Evolutionary conservation across 2,888 invertebrate genomes (phyloP).

Genomic region (Acanthacorydalis orientalis): DNA sequence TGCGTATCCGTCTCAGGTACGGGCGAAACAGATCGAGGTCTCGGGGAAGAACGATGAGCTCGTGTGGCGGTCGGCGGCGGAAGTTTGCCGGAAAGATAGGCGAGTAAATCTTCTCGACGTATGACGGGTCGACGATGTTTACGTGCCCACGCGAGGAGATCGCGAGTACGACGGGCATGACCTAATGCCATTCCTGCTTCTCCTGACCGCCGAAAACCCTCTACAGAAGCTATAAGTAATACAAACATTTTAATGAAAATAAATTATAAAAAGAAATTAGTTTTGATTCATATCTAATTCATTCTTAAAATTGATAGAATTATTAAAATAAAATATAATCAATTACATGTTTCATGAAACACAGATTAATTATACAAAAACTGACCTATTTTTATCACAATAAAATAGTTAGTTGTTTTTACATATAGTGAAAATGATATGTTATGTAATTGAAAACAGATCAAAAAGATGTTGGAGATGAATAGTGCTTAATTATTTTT

Average conservation of each 20-base stretch:
- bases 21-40: constrained; percentile 3
- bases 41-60: constrained; percentile 1
- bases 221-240: constrained; percentile 16
- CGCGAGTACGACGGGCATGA: constrained; percentile 54
- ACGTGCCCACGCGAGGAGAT: constrained; percentile 59
- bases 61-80: constrained; percentile 17
- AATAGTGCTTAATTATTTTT: too few species aligned
- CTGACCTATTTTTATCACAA: too few species aligned
- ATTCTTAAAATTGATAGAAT: too few species aligned
- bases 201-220: constrained; percentile 46
- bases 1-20: background rate
- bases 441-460: too few species aligned
- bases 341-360: too few species aligned
- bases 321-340: too few species aligned
- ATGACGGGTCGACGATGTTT: constrained; percentile 53
- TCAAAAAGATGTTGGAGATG: too few species aligned
- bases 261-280: too few species aligned
- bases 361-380: too few species aligned
- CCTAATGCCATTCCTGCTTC: constrained; percentile 57
- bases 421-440: too few species aligned
- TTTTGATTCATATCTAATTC: too few species aligned
- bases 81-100: constrained; percentile 56
- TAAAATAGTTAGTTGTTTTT: too few species aligned
- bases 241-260: background rate
- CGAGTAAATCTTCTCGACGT: constrained; percentile 56